phyloP scores from a whole-genome alignment of 2,888 invertebrate species.

The Cephonodes hylas region DNA sequence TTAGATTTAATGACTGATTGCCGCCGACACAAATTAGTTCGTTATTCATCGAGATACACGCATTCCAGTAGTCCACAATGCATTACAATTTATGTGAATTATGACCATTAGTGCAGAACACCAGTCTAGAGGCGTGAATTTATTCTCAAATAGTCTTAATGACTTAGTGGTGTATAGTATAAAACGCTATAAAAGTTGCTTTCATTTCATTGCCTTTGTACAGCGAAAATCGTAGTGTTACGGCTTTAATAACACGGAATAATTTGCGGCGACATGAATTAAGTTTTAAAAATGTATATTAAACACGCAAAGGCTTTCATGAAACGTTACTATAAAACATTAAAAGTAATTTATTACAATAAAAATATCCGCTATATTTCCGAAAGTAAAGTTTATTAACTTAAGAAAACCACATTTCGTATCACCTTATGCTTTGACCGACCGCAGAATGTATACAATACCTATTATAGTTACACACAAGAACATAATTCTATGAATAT shows the following conservation, averaged over 20 bases:
- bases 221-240: too few relatives aligned
- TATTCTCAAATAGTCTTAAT: neutral
- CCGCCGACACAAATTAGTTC: neutral
- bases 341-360: too few relatives aligned
- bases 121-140: neutral
- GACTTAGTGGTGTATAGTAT: neutral
- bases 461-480: neutral
- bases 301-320: too few relatives aligned
- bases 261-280: too few relatives aligned
- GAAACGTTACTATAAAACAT: too few relatives aligned
- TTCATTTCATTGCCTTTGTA: too few relatives aligned
- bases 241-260: too few relatives aligned
- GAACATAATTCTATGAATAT: neutral
- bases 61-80: neutral
- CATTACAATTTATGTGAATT: conserved; percentile 5
- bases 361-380: neutral
- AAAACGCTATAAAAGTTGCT: too few relatives aligned
- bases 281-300: too few relatives aligned
- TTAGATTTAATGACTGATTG: conserved; percentile 32
- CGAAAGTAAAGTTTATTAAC: neutral
- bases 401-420: neutral
- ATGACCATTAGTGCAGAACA: neutral
- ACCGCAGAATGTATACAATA: neutral
- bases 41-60: neutral
- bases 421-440: neutral